Evolutionary conservation across 2,888 invertebrate species (phyloP), one percentile per base, ranked within the genome.

Genomic region (Epirrhoe alternata): DNA sequence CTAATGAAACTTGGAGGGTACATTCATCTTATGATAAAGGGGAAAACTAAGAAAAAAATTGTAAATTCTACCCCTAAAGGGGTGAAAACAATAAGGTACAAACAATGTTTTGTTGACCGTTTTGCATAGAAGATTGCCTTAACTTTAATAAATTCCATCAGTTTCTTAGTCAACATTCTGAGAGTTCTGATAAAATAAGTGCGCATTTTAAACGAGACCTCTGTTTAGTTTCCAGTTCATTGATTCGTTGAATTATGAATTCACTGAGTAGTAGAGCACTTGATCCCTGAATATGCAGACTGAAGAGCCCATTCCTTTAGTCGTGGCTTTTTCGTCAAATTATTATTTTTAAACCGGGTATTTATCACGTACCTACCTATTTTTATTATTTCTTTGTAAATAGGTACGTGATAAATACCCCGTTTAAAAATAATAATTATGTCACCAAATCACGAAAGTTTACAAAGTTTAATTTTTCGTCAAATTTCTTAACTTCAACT

Each of bases 241-340:
- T 60, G 61, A 63, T 24, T 49, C 59, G 59, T 65, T 64, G 55
- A 69, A 68, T 73, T 66, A 66, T 57, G 59, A 69, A 68, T 69
- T 68, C 61, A 45, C 42, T 52, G 60, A 53, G 61, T 58, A 47
- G 57, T 53, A 51, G 57, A 71, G 65, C 66, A 63, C 66, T 69
- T 72, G 67, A 73, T 73, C 64, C 63, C 58, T 52, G 17, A 51
- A 69, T 71, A 71, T 70, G 73, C 68, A 69, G 64, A 63, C 53
- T 49, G 42, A 50, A 53, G 62, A 38, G 24, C 35, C 59, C 45
- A 64, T 64, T 58, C 52, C 52, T 56, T 64, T 66, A 69, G 61
- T 57, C 16, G 61, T 61, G 62, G 50, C 30, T 57, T 63, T 64
- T 65, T 53, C 52, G 51, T 51, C 58, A 64, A 49, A 61, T 65